Evolutionary conservation across 2,888 invertebrate species (phyloP).

Genomic region (Julus scanicus): DNA sequence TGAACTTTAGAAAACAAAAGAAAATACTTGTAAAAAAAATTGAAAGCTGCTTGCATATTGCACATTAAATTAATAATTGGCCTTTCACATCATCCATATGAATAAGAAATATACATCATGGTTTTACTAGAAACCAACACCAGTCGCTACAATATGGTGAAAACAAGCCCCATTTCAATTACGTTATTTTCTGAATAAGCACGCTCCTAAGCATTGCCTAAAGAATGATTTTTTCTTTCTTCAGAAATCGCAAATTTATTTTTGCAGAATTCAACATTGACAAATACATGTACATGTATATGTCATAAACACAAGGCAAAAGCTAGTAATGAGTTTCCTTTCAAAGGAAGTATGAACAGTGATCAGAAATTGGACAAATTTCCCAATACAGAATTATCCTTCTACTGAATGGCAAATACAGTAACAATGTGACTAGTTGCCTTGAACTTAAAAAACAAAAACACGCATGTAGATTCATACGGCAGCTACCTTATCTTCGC

Average conservation of each 20-base stretch:
- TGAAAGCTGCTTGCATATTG: slow-evolving; percentile 24
- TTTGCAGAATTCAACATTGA: not conserved
- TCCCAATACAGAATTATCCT: not conserved
- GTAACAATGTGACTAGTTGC: slow-evolving; percentile 42
- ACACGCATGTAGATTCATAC: not conserved
- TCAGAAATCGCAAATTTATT: not conserved
- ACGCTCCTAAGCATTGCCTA: not conserved
- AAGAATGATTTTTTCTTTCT: not conserved
- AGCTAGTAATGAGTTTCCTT: not conserved
- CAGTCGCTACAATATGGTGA: not conserved
- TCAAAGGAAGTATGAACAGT: not conserved
- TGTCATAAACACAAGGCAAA: not conserved
- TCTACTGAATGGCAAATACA: not conserved
- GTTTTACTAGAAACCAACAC: slow-evolving; percentile 2
- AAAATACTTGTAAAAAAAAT: not conserved
- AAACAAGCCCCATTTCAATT: not conserved
- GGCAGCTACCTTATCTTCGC: not conserved
- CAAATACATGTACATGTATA: not conserved
- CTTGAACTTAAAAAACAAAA: not conserved
- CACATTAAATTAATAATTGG: slow-evolving; percentile 16
- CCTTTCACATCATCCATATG: slow-evolving; percentile 15
- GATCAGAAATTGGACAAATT: not conserved
- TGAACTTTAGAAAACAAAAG: not conserved
- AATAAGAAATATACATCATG: slow-evolving; percentile 44
- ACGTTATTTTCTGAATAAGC: not conserved